Evolutionary conservation across 2,113 vertebrate species (phyloP).

Genomic region (Andinoacara biseriatus): DNA sequence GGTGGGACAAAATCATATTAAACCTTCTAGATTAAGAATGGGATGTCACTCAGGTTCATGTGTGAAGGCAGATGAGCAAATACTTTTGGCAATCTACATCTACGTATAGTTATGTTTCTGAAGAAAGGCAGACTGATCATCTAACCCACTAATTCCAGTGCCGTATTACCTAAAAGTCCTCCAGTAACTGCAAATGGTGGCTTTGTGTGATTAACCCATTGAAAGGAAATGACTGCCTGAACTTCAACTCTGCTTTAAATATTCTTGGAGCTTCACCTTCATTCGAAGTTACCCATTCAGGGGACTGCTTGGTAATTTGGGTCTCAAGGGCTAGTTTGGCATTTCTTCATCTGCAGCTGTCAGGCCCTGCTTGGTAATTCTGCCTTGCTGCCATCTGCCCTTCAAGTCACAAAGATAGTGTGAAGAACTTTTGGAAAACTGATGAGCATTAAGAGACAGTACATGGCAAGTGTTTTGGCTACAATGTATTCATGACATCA

Average conservation of each 20-base stretch:
- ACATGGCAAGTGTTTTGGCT: neutral
- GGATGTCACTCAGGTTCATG: too few relatives aligned
- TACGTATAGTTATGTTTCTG: too few relatives aligned
- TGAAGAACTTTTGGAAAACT: neutral
- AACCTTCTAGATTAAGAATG: too few relatives aligned
- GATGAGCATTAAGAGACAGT: neutral
- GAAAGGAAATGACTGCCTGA: accelerated
- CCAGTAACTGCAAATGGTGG: neutral
- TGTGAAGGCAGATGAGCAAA: too few relatives aligned
- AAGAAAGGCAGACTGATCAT: too few relatives aligned
- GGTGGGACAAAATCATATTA: too few relatives aligned
- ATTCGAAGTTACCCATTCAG: neutral
- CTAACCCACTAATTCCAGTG: too few relatives aligned
- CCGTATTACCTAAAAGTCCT: neutral
- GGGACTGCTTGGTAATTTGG: neutral
- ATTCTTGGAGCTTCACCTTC: neutral
- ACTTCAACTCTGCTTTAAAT: neutral
- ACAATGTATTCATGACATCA: neutral
- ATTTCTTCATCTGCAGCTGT: neutral
- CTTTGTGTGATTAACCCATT: neutral
- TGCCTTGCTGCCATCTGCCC: neutral
- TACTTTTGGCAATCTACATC: too few relatives aligned
- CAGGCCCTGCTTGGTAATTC: neutral
- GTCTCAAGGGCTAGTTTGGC: slow-evolving; percentile 1
- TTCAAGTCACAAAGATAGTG: neutral